Evolutionary conservation across 2,888 invertebrate genomes (phyloP).

Genomic region (Plusia festucae): DNA sequence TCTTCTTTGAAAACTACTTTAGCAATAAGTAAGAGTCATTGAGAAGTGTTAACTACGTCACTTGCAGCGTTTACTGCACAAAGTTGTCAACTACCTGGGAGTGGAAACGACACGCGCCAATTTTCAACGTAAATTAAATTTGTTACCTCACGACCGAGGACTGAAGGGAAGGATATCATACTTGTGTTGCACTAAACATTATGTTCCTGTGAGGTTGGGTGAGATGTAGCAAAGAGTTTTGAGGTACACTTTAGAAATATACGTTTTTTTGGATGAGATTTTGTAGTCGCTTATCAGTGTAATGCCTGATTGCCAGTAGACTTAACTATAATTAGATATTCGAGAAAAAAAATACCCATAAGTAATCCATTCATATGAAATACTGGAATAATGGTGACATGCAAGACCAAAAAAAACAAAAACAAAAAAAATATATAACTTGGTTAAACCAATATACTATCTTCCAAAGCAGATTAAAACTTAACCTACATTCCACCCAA

Average conservation of each 20-base stretch:
- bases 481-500: not conserved
- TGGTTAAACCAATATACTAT: too few species aligned
- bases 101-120: conserved; percentile 14
- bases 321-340: too few species aligned
- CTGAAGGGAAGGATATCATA: not conserved
- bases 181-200: not conserved
- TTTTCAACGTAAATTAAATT: conserved; percentile 22
- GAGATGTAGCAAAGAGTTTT: not conserved
- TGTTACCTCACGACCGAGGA: not conserved
- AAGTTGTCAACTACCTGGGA: conserved; percentile 31
- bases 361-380: too few species aligned
- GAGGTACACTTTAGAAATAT: not conserved
- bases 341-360: too few species aligned
- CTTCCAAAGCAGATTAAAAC: not conserved
- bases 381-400: too few species aligned
- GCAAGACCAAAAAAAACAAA: too few species aligned
- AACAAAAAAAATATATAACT: too few species aligned
- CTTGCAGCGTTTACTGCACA: conserved; percentile 33
- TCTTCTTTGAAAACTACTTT: not conserved
- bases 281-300: too few species aligned
- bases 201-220: not conserved
- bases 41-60: conserved; percentile 22
- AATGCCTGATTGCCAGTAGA: too few species aligned
- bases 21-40: conserved; percentile 25
- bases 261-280: not conserved